phyloP scores from a whole-genome alignment of 1,140 invertebrate genomes.

The Apis laboriosa region DNA sequence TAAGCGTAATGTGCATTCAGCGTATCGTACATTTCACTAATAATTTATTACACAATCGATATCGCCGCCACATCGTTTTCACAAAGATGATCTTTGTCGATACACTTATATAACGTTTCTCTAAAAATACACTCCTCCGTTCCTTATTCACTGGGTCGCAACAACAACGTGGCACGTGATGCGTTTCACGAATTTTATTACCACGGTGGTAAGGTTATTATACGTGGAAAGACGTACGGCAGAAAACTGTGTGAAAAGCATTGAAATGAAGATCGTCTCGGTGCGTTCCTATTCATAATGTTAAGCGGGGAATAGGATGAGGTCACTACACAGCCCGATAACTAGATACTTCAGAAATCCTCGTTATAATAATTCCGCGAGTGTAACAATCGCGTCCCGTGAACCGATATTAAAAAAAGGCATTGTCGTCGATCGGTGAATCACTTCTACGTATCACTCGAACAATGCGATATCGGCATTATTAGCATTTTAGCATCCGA shows the following conservation, averaged over 20 bases:
- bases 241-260: slow-evolving; percentile 15
- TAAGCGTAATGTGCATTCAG: no score
- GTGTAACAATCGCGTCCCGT: slow-evolving; percentile 47
- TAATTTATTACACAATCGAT: no score
- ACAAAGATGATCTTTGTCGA: no score
- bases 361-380: slow-evolving; percentile 58
- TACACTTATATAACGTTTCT: no score
- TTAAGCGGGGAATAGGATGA: neutral
- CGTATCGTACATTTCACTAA: no score
- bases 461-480: slow-evolving; percentile 47
- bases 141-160: no score
- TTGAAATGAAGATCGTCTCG: slow-evolving; percentile 33
- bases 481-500: slow-evolving; percentile 41
- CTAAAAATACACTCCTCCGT: no score
- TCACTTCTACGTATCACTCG: slow-evolving; percentile 40
- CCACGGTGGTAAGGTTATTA: neutral
- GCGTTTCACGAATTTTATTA: neutral
- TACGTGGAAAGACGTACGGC: neutral
- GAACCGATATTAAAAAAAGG: slow-evolving; percentile 60
- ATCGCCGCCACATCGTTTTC: no score
- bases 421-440: slow-evolving; percentile 60
- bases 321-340: slow-evolving; percentile 33
- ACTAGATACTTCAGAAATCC: slow-evolving; percentile 56
- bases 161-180: no score
- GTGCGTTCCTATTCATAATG: slow-evolving; percentile 13